phyloP scores from a whole-genome alignment of 2,797 vertebrate species.

The Characodon lateralis region DNA sequence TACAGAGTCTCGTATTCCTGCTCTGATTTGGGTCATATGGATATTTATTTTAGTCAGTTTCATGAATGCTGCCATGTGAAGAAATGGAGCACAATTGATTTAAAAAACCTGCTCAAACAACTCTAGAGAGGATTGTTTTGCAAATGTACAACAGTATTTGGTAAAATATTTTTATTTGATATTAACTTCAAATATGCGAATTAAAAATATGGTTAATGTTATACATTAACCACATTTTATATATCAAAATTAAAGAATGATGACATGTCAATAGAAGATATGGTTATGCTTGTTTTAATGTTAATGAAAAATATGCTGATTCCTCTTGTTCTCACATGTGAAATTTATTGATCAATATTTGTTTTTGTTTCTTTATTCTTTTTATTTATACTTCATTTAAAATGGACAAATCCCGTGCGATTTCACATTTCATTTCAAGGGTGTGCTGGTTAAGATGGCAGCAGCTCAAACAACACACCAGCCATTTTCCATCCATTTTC shows the following conservation, averaged over 20 bases:
- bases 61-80: conserved; percentile 7
- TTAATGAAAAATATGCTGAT: not conserved
- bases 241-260: not conserved
- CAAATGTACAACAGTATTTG: not conserved
- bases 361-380: not conserved
- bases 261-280: not conserved
- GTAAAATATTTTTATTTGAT: not conserved
- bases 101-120: conserved; percentile 2
- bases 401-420: not conserved
- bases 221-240: not conserved
- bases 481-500: too few relatives aligned
- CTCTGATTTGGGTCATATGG: conserved; percentile 16
- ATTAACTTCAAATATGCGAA: not conserved
- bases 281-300: not conserved
- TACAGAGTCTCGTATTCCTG: not conserved
- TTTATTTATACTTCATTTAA: not conserved
- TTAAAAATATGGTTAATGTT: not conserved
- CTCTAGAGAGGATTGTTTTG: not conserved
- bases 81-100: not conserved
- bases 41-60: conserved; percentile 18
- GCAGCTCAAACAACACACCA: not conserved
- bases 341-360: too few relatives aligned
- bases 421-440: not conserved
- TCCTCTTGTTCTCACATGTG: not conserved
- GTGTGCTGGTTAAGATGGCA: not conserved